Conservation (phyloP, 2,888 invertebrate genomes). For the Cryptus armator region DNA sequence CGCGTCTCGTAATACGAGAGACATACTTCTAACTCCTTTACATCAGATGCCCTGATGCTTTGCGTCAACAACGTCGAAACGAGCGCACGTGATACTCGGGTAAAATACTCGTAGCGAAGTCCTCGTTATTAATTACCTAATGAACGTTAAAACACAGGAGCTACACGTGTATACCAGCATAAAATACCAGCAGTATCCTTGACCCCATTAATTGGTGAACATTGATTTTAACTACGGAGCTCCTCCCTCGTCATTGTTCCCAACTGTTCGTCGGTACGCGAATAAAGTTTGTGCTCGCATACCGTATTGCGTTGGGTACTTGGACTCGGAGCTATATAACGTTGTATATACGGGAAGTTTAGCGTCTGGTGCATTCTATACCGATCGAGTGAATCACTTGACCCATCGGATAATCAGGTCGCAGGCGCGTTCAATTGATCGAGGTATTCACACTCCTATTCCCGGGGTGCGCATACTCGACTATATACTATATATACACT, state of each 20-base stretch:
- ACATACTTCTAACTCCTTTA: constrained; percentile 31
- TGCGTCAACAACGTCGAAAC: constrained; percentile 21
- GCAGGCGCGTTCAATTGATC: constrained; percentile 52
- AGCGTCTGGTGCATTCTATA: constrained; percentile 16
- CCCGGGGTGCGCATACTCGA: constrained; percentile 1
- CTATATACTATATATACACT: constrained; percentile 9
- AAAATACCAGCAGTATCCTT: constrained; percentile 8
- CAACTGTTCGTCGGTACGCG: not conserved
- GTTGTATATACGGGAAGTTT: not conserved
- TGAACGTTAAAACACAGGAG: not conserved
- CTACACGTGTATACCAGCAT: not conserved
- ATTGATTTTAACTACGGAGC: constrained; percentile 35
- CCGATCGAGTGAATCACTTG: constrained; percentile 54
- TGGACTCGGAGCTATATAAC: not conserved
- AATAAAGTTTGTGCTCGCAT: not conserved
- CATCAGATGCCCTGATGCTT: constrained; percentile 6
- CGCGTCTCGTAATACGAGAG: constrained; percentile 23
- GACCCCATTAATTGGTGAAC: constrained; percentile 34
- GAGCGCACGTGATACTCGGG: not conserved
- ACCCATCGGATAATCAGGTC: constrained; percentile 49
- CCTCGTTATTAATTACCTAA: constrained; percentile 39
- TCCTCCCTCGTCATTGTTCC: not conserved
- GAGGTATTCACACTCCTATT: constrained; percentile 47
- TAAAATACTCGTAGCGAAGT: not conserved
- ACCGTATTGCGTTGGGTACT: not conserved